Conservation (phyloP, 1,140 invertebrate species). For the Procambarus clarkii region DNA sequence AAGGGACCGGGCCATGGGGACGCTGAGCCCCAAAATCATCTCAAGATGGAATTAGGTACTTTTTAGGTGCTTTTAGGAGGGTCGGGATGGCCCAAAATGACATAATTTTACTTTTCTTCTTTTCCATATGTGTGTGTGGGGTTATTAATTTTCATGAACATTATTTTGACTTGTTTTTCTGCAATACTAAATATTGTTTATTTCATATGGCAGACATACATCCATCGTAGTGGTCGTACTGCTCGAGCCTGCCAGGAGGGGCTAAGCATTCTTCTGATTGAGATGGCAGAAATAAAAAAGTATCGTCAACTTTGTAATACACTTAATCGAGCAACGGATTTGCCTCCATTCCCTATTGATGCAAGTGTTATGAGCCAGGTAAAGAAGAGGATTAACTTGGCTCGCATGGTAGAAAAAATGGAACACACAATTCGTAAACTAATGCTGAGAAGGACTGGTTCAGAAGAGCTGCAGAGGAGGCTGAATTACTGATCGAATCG, state of each 20-base stretch:
- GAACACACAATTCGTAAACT: slow-evolving; percentile 82
- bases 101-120: too few relatives aligned
- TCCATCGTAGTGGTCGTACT: slow-evolving; percentile 97
- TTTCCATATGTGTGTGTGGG: too few relatives aligned
- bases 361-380: slow-evolving; percentile 80
- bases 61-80: too few relatives aligned
- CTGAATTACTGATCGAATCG: slow-evolving; percentile 91
- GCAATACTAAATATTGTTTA: background rate
- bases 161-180: background rate
- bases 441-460: slow-evolving; percentile 88
- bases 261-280: slow-evolving; percentile 93
- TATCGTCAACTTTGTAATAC: slow-evolving; percentile 90
- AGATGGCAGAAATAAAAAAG: slow-evolving; percentile 87
- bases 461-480: slow-evolving; percentile 87
- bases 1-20: too few relatives aligned
- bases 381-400: slow-evolving; percentile 85
- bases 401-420: slow-evolving; percentile 86
- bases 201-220: slow-evolving; percentile 83
- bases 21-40: too few relatives aligned
- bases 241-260: slow-evolving; percentile 92
- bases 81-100: too few relatives aligned
- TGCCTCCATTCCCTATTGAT: slow-evolving; percentile 89
- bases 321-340: slow-evolving; percentile 87
- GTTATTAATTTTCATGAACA: background rate
- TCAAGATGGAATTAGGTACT: too few relatives aligned